These are phyloP conservation scores for Lepeophtheirus nordmannii DNA, from an alignment of 2,888 invertebrate genomes.

Conservation along the genomic window DNA sequence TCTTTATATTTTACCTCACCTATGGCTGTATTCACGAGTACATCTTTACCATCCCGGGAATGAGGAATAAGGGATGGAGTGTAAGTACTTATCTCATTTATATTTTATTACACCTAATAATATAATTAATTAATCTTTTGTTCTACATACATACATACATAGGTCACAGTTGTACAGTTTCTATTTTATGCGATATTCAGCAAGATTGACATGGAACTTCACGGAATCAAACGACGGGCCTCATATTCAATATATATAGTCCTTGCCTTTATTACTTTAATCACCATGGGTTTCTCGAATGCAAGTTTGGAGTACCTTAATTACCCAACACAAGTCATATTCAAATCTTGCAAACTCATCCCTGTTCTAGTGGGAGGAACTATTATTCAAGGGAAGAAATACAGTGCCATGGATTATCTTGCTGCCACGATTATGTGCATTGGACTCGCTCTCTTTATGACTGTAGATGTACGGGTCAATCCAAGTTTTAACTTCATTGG, in stretches of 20 bases:
- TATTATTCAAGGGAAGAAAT: conserved; percentile 72
- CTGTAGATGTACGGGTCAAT: conserved; percentile 48
- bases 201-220: conserved; percentile 48
- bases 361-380: conserved; percentile 89
- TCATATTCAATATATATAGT: conserved; percentile 62
- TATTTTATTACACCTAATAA: conserved; percentile 8
- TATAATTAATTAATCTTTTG: too few species aligned
- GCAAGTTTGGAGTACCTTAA: conserved; percentile 83
- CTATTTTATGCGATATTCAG: conserved; percentile 66
- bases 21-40: conserved; percentile 69
- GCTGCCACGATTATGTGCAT: conserved; percentile 73
- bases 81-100: conserved; percentile 8
- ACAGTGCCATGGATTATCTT: conserved; percentile 62
- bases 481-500: conserved; percentile 31
- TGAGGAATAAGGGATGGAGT: neutral
- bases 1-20: conserved; percentile 69
- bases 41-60: conserved; percentile 14
- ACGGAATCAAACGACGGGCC: conserved; percentile 50
- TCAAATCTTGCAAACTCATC: conserved; percentile 66
- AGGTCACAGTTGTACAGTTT: conserved; percentile 80
- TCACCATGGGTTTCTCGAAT: conserved; percentile 92
- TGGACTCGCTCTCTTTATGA: conserved; percentile 75
- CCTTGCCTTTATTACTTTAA: conserved; percentile 69
- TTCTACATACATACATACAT: conserved; percentile 45
- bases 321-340: conserved; percentile 65